A percentile compares a stretch with the other conserved stretches of the same genome.
Conservation (phyloP, 2,113 vertebrate genomes). For the Aldabrachelys gigantea region DNA sequence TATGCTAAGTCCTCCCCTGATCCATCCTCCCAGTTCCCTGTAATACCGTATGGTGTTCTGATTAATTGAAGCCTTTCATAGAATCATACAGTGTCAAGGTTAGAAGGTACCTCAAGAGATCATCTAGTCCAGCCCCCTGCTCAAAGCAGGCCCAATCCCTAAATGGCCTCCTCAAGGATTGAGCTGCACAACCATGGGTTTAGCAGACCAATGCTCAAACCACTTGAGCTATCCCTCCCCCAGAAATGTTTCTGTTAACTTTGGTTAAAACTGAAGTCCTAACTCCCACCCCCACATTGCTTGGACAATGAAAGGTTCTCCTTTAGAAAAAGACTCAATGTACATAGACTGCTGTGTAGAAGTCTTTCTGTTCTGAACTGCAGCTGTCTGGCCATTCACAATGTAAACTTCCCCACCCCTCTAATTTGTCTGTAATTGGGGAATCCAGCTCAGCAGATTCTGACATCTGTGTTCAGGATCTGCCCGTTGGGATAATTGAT, state of each 20-base stretch:
- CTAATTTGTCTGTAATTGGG: neutral
- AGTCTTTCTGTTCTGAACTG: neutral
- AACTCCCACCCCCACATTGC: accelerated
- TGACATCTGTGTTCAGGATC: neutral
- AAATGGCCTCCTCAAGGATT: too few species aligned
- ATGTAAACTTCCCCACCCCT: neutral
- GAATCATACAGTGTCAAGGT: too few species aligned
- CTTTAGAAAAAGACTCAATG: neutral
- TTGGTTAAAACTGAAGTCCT: neutral
- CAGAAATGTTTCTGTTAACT: neutral
- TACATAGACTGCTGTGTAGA: neutral
- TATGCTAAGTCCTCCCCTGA: neutral
- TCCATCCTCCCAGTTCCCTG: too few species aligned
- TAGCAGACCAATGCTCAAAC: too few species aligned
- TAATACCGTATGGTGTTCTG: neutral
- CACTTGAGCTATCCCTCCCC: too few species aligned
- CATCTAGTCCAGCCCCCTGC: too few species aligned
- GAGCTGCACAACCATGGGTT: too few species aligned
- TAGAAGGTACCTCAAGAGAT: too few species aligned
- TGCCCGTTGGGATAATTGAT: neutral
- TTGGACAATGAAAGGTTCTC: neutral
- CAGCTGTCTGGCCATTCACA: neutral
- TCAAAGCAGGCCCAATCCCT: too few species aligned
- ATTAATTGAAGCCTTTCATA: too few species aligned
- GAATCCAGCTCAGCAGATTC: neutral